Conservation (phyloP, 2,797 vertebrate genomes). For the Malacoctenus gilli region DNA sequence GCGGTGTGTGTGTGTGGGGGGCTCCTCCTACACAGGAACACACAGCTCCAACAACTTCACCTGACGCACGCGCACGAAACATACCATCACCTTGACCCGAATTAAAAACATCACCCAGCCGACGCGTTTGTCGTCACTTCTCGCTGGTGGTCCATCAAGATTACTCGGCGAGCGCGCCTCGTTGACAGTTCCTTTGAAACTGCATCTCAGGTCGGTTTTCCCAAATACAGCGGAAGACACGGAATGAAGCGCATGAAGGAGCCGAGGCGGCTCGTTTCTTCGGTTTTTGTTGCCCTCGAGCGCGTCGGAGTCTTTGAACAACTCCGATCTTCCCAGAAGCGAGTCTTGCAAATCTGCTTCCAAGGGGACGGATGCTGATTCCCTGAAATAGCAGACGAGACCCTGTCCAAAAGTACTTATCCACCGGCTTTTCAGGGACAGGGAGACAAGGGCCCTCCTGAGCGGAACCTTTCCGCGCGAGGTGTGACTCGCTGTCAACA, state of each 20-base stretch:
- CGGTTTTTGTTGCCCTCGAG: slow-evolving; percentile 4
- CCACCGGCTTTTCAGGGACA: slow-evolving; percentile 34
- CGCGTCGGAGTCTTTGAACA: background rate
- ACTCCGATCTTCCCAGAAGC: no score
- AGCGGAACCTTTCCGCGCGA: slow-evolving; percentile 53
- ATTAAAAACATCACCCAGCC: slow-evolving; percentile 36
- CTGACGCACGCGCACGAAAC: slow-evolving; percentile 52
- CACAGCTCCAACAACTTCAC: slow-evolving; percentile 48
- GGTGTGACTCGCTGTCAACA: slow-evolving; percentile 79
- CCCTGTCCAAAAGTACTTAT: slow-evolving; percentile 42
- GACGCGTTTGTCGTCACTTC: slow-evolving; percentile 44
- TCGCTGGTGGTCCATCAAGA: slow-evolving; percentile 5
- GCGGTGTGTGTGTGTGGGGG: no score
- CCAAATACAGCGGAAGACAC: no score
- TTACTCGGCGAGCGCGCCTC: slow-evolving; percentile 15
- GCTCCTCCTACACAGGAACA: slow-evolving; percentile 32
- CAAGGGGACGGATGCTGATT: no score
- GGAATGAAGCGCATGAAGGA: no score
- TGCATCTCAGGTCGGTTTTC: no score
- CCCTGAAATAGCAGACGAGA: slow-evolving; percentile 16
- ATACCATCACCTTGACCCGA: slow-evolving; percentile 47
- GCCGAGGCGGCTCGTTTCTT: no score
- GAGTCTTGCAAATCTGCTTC: slow-evolving; percentile 7
- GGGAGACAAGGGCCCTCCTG: slow-evolving; percentile 48
- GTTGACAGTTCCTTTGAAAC: slow-evolving; percentile 19